Evolutionary conservation across 2,888 invertebrate genomes (phyloP).

Genomic region (Drosophila melanocephala): DNA sequence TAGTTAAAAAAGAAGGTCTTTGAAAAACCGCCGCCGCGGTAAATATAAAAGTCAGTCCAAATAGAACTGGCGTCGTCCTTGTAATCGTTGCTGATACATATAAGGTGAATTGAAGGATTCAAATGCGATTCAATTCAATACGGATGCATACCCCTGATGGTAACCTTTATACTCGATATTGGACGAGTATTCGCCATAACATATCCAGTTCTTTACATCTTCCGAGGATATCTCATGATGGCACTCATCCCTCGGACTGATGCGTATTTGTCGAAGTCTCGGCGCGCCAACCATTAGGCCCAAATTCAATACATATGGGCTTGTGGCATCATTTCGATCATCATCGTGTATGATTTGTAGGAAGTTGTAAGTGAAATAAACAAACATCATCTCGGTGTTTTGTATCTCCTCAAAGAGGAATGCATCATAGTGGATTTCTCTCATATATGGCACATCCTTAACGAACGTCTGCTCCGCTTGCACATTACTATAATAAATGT

Average conservation of each 20-base stretch:
- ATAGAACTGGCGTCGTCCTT: not conserved
- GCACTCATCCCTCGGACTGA: not conserved
- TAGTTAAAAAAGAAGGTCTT: not conserved
- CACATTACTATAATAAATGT: slow-evolving; percentile 1
- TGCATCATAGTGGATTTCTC: not conserved
- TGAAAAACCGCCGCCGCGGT: slow-evolving; percentile 29
- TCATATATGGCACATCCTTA: not conserved
- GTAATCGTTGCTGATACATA: not conserved
- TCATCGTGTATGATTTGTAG: not conserved
- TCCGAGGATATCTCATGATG: not conserved
- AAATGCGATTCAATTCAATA: not conserved
- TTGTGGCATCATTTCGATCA: accelerated
- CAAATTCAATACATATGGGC: not conserved
- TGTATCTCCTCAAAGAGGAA: not conserved
- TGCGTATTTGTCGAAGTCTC: slow-evolving; percentile 37
- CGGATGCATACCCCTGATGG: slow-evolving; percentile 8
- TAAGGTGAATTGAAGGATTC: not conserved
- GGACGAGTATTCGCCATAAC: slow-evolving; percentile 9
- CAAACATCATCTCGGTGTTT: not conserved
- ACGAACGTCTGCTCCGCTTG: not conserved
- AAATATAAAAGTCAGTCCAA: not conserved
- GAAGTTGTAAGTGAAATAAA: not conserved
- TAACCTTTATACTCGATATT: accelerated
- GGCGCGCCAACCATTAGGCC: slow-evolving; percentile 27
- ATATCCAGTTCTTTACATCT: accelerated